Conservation (phyloP, 1,140 invertebrate species). For the Dendrolimus punctatus region DNA sequence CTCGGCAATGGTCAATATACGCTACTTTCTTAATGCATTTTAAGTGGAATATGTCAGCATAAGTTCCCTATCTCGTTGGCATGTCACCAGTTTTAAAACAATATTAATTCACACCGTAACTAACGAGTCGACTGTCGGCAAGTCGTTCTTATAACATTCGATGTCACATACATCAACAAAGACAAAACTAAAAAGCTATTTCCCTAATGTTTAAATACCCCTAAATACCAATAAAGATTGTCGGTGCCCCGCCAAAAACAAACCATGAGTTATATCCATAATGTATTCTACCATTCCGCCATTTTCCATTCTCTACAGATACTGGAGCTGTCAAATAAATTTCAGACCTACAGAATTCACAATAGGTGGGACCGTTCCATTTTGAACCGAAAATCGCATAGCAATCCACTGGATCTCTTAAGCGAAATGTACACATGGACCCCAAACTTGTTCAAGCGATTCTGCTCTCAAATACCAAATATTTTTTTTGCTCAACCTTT, state of each 20-base stretch:
- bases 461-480: constrained; percentile 35
- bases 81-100: constrained; percentile 12
- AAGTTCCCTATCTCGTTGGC: too few species aligned
- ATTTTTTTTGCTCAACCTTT: constrained; percentile 59
- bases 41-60: too few species aligned
- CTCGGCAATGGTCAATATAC: not conserved
- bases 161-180: constrained; percentile 53
- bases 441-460: constrained; percentile 32
- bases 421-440: constrained; percentile 29
- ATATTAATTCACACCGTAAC: constrained; percentile 58
- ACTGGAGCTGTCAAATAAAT: constrained; percentile 68
- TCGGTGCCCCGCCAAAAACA: constrained; percentile 68
- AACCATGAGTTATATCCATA: constrained; percentile 68
- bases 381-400: constrained; percentile 50
- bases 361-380: constrained; percentile 54
- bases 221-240: constrained; percentile 71
- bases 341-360: constrained; percentile 64
- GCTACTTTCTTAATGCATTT: not conserved
- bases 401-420: constrained; percentile 27
- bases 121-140: constrained; percentile 51
- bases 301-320: constrained; percentile 70
- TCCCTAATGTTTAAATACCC: constrained; percentile 60
- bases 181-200: constrained; percentile 49
- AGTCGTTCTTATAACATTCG: constrained; percentile 37
- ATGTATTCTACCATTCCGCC: constrained; percentile 65